Base-by-base conservation (phyloP, 2,797 vertebrate species). In the Diplodus puntazzo region DNA sequence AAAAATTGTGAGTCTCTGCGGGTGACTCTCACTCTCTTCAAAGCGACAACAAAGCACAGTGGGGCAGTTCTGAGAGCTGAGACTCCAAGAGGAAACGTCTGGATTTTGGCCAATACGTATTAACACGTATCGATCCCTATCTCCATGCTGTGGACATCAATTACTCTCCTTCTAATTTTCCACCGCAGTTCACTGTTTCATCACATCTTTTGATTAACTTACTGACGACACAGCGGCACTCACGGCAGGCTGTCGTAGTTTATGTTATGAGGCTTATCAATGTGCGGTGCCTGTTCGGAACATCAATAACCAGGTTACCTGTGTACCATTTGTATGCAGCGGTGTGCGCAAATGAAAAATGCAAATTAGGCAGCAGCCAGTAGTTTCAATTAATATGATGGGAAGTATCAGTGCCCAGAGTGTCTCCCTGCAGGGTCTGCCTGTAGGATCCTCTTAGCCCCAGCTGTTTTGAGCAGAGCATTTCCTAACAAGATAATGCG, bases 321-420 rank as follows among this genome's bases (percentile, higher is more conserved):
- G n/a, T 5, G 10, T 9, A 14, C 1, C 14, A 3, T 25, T 49
- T 25, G 43, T 11, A 63, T 1, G 1, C 48, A 27, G 46, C 21
- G 12, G 17, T 25, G 57, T 43, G 49, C 17, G 50, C 25, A 25
- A 42, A 53, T 68, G 50, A 39, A 63, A 63, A 63, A 63, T 63
- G 61, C 43, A 46, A 62, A 61, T 62, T 1, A 25, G 34, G 67
- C 4, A 48, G 61, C 69, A 63, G 21, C 12, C 49, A 25, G 58
- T 11, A 21, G 39, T 48, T 73, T 73, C 23, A 46, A 45, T 62
- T 53, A 45, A 50, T 58, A n/a, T 46, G 39, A 61, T 34, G 39
- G 59, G 12, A 55, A 14, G 53, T 42, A 7, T 66, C 42, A 30
- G 11, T 5, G 18, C 13, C 18, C 23, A 4, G 27, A 16, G 69